Conservation (phyloP, 2,888 invertebrate genomes). For the Parascotia fuliginaria region DNA sequence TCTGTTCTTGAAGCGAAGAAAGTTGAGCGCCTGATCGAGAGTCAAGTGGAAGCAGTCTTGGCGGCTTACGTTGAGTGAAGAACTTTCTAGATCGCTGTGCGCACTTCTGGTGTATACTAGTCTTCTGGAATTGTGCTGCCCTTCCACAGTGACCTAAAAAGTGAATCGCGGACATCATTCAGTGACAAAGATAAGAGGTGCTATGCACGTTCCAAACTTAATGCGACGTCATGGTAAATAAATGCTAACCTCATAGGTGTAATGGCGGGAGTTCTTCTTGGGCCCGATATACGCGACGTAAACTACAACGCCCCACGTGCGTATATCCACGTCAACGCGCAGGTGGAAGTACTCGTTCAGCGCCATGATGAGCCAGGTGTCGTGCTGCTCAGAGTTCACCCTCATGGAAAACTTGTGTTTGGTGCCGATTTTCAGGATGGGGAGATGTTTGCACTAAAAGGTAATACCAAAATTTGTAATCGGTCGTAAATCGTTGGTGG, state of each 20-base stretch:
- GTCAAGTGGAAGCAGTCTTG: slow-evolving; percentile 78
- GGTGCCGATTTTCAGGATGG: slow-evolving; percentile 62
- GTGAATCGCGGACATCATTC: too few relatives aligned
- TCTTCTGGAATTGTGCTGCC: slow-evolving; percentile 62
- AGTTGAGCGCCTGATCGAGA: slow-evolving; percentile 73
- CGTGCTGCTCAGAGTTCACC: slow-evolving; percentile 67
- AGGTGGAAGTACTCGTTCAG: slow-evolving; percentile 70
- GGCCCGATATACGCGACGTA: slow-evolving; percentile 78
- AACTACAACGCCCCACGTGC: slow-evolving; percentile 67
- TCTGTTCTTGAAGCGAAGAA: slow-evolving; percentile 65
- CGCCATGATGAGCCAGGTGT: slow-evolving; percentile 68
- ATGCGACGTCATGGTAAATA: neutral
- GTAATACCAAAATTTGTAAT: neutral
- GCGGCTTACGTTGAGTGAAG: slow-evolving; percentile 61
- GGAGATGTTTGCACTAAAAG: slow-evolving; percentile 63
- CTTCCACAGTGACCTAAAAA: slow-evolving; percentile 69
- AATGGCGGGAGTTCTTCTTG: slow-evolving; percentile 65
- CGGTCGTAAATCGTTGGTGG: too few relatives aligned
- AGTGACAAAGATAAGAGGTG: too few relatives aligned
- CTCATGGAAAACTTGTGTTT: slow-evolving; percentile 66
- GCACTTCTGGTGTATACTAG: slow-evolving; percentile 67
- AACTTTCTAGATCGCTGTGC: slow-evolving; percentile 76
- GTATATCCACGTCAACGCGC: slow-evolving; percentile 68
- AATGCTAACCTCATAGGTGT: slow-evolving; percentile 62
- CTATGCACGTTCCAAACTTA: too few relatives aligned